Evolutionary conservation across 2,888 invertebrate genomes (phyloP).

Genomic region (Microplitis deprimator): DNA sequence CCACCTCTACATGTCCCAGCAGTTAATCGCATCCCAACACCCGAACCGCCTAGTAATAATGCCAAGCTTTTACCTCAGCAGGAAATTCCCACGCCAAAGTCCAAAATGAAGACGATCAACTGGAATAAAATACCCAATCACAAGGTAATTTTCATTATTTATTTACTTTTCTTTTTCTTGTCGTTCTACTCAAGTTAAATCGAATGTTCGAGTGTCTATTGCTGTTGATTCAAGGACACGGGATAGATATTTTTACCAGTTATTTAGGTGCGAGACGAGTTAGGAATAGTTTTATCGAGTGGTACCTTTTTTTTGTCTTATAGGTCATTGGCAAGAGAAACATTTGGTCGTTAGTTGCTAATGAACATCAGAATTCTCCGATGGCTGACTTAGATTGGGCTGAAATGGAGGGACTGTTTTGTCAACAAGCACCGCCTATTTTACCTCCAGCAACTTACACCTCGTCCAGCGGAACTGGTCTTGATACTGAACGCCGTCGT

Average conservation of each 20-base stretch:
- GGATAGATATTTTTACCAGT: conserved; percentile 52
- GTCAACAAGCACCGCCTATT: conserved; percentile 82
- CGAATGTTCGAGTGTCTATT: background rate
- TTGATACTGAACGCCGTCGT: conserved; percentile 76
- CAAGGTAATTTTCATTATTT: conserved; percentile 74
- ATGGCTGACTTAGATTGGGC: conserved; percentile 92
- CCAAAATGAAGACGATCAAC: conserved; percentile 97
- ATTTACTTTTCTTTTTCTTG: background rate
- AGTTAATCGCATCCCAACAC: conserved; percentile 65
- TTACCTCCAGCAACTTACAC: conserved; percentile 72
- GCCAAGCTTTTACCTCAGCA: conserved; percentile 86
- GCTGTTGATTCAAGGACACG: conserved; percentile 47
- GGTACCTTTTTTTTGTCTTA: conserved; percentile 43
- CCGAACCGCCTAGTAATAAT: conserved; percentile 63
- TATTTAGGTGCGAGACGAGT: conserved; percentile 50
- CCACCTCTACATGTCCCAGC: conserved; percentile 69
- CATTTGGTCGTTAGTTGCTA: conserved; percentile 93
- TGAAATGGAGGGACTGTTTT: conserved; percentile 94
- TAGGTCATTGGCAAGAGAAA: conserved; percentile 91
- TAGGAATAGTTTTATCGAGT: conserved; percentile 45
- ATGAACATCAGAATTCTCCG: conserved; percentile 86
- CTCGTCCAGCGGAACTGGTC: conserved; percentile 73
- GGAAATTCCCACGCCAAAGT: conserved; percentile 93
- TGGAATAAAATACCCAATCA: conserved; percentile 97
- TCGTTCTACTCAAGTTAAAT: background rate